Percentiles rank a stretch among this genome's conserved stretches.
phyloP scores from a whole-genome alignment of 1,140 invertebrate species.

The Globodera rostochiensis region DNA sequence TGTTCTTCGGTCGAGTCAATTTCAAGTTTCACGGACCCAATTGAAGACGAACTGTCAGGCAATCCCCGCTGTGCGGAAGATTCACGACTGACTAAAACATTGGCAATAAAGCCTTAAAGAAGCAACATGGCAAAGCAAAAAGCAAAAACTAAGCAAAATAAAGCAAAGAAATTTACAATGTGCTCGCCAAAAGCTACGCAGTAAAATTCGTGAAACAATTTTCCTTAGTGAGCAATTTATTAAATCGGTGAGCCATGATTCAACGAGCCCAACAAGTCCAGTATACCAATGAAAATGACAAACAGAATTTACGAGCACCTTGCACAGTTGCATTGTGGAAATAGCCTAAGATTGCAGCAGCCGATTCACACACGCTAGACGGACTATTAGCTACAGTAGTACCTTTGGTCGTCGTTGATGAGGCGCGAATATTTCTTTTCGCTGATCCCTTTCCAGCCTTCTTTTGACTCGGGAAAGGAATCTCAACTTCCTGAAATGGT shows the following conservation, averaged over 20 bases:
- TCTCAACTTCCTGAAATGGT: conserved; percentile 59
- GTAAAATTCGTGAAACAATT: conserved; percentile 20
- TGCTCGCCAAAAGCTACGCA: conserved; percentile 2
- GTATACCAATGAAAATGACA: conserved; percentile 13
- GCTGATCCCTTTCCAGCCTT: conserved; percentile 39
- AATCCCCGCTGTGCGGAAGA: conserved; percentile 56
- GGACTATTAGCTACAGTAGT: conserved; percentile 57
- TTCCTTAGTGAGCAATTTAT: background rate
- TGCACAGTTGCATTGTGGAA: conserved; percentile 65
- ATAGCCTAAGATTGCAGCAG: conserved; percentile 59
- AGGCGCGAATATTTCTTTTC: conserved; percentile 42
- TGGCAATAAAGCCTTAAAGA: conserved; percentile 11
- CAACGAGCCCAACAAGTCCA: background rate
- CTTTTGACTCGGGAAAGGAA: conserved; percentile 48
- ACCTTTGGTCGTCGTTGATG: conserved; percentile 37
- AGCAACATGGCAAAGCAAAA: background rate
- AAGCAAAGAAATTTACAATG: conserved; percentile 31
- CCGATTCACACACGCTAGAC: conserved; percentile 42
- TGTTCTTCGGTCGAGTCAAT: conserved; percentile 27
- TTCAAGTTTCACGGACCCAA: conserved; percentile 20
- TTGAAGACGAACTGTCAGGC: conserved; percentile 52
- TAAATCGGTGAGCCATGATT: no score
- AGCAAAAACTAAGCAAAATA: conserved; percentile 22
- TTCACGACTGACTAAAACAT: conserved; percentile 59
- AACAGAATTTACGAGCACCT: conserved; percentile 55